These are phyloP conservation scores for Poecile montanus DNA, from an alignment of 2,797 vertebrate genomes.

Conservation along the genomic window DNA sequence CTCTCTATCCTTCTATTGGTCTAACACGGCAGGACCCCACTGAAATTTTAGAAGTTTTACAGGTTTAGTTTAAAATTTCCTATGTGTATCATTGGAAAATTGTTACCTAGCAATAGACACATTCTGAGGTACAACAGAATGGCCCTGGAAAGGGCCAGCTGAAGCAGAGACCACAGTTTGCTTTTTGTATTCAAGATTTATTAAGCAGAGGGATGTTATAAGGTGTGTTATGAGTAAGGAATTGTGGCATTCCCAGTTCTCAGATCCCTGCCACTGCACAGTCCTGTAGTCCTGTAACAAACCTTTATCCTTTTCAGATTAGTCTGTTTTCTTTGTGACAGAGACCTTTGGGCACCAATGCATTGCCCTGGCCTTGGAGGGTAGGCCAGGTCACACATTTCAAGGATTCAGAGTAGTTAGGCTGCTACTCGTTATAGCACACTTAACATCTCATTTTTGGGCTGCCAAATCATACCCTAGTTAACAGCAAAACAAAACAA, in stretches of 20 bases:
- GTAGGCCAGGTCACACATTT: not conserved
- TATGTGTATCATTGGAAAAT: not conserved
- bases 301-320: not conserved
- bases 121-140: not conserved
- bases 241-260: not conserved
- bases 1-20: not conserved
- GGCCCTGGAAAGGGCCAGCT: not conserved
- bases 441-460: not conserved
- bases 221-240: not conserved
- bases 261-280: not conserved
- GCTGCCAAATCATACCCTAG: not conserved
- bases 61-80: not conserved
- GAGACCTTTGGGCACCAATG: not conserved
- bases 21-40: not conserved
- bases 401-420: not conserved
- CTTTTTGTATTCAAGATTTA: not conserved
- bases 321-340: not conserved
- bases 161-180: not conserved
- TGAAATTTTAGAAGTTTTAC: not conserved
- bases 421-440: not conserved
- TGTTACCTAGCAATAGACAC: not conserved
- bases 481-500: not conserved
- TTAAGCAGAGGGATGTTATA: not conserved
- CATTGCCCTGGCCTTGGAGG: not conserved
- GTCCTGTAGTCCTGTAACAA: not conserved